Evolutionary conservation across 2,797 vertebrate genomes (phyloP), one percentile per base, ranked within the genome.

Genomic region (Eulemur rubriventer): DNA sequence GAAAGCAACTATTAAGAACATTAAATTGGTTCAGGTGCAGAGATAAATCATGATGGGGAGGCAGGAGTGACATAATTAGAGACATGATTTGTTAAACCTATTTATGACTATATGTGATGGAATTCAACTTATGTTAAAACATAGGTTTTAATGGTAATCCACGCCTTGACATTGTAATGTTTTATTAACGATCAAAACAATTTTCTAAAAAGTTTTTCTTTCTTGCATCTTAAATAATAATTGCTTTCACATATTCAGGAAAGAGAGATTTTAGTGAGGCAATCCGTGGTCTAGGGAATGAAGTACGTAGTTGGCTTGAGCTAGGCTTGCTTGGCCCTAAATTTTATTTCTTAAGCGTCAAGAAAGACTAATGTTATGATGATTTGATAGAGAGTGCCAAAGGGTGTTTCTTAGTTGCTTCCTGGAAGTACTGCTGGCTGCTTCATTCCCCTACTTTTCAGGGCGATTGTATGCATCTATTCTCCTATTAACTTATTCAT

Each of bases 401-500:
- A 96, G 92, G 81, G 90, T 96, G 96, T 95, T 97, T 95, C 95
- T 92, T 43, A 33, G 57, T 81, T 50, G 89, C 97, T 97, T 97
- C 96, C 84, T 97, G 97, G 93, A 97, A 98, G 67, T 55, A 43
- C 16, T 92, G 46, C 48, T 95, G 92, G 84, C 35, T 84, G n/a
- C 70, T 91, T 72, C 65, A 80, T 50, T 70, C 20, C 41, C 20
- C 7, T 72, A 11, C 35, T 90, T 94, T 91, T 83, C 35, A 93
- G 70, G 46, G 75, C 57, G 63, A 38, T 43, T 87, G 43, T 7
- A 50, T 46, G 14, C 11, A 72, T 78, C 43, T 10, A 43, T n/a
- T 85, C 18, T 94, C 89, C 73, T 70, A 55, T 81, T 95, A 84
- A 90, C 33, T 69, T 81, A 79, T 26, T 89, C 41, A 81, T 26